Conservation (phyloP, 2,888 invertebrate species). For the Zootermopsis nevadensis region DNA sequence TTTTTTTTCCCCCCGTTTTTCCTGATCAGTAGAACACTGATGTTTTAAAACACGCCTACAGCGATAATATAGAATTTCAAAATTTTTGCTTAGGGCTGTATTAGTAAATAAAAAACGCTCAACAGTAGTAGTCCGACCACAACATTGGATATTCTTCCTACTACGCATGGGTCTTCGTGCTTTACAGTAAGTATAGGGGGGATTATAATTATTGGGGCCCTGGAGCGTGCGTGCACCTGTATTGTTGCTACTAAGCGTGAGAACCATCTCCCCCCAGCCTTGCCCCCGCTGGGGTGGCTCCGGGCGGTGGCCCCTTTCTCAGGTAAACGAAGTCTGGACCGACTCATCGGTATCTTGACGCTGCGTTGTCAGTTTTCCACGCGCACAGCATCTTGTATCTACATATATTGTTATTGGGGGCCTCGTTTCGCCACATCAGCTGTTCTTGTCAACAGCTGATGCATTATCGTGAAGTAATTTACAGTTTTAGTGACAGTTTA, state of each 20-base stretch:
- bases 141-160: not conserved
- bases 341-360: not conserved
- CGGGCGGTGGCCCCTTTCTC: not conserved
- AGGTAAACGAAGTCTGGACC: not conserved
- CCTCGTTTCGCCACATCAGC: too few species aligned
- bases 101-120: not conserved
- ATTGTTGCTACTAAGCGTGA: not conserved
- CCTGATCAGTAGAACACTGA: too few species aligned
- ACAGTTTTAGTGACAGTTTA: too few species aligned
- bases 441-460: too few species aligned
- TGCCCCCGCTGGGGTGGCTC: not conserved
- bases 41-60: too few species aligned
- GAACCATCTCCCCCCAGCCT: not conserved
- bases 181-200: slow-evolving; percentile 5
- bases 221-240: slow-evolving; percentile 6
- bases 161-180: not conserved
- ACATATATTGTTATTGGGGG: too few species aligned
- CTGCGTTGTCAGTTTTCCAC: not conserved
- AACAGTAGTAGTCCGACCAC: not conserved
- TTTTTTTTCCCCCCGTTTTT: too few species aligned
- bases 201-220: not conserved
- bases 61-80: too few species aligned
- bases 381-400: too few species aligned
- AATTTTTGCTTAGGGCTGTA: not conserved
- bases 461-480: too few species aligned